Evolutionary conservation across 2,113 vertebrate species (phyloP).

Genomic region (Talpa occidentalis): DNA sequence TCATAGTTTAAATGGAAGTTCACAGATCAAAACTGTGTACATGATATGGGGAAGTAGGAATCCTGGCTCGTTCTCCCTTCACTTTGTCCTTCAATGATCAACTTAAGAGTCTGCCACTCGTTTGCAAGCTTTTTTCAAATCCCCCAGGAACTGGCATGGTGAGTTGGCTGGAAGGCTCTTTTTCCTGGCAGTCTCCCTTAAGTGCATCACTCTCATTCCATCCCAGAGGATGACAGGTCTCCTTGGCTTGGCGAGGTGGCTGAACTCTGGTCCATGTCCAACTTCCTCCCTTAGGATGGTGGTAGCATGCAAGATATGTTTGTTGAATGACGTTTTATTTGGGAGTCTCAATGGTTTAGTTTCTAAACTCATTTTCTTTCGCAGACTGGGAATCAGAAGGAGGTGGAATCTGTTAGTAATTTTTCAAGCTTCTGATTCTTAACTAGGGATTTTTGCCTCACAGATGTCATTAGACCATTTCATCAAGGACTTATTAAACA

Average conservation of each 20-base stretch:
- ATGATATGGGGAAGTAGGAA: fast-evolving
- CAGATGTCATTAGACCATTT: neutral
- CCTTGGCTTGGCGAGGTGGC: neutral
- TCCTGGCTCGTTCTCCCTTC: neutral
- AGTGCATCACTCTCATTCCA: too few relatives aligned
- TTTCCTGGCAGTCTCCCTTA: neutral
- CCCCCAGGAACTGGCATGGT: neutral
- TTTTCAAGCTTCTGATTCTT: neutral
- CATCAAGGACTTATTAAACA: neutral
- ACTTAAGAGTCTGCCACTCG: neutral
- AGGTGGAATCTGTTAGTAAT: neutral
- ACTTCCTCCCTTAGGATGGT: too few relatives aligned
- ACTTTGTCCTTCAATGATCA: neutral
- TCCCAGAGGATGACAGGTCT: too few relatives aligned
- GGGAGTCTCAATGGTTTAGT: neutral
- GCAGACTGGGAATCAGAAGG: neutral
- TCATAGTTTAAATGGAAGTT: neutral
- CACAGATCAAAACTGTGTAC: neutral
- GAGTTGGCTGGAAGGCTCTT: neutral
- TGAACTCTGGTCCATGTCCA: neutral
- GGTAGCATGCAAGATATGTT: neutral
- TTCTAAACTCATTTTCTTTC: neutral
- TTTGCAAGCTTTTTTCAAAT: neutral
- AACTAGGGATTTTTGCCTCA: neutral
- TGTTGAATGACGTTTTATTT: neutral